Conservation (phyloP, 2,888 invertebrate species). For the Macrophya annulata region DNA sequence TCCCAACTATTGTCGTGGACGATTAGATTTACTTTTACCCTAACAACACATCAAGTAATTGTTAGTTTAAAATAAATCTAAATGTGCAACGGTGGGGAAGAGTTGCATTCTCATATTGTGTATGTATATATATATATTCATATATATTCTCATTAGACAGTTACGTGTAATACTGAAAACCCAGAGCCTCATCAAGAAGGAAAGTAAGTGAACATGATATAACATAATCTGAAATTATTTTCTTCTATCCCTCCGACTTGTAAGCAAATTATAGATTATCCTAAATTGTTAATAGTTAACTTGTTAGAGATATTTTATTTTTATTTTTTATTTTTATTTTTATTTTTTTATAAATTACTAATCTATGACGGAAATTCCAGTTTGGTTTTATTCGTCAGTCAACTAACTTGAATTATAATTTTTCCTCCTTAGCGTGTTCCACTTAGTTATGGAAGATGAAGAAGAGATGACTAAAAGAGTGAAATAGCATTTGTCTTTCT, state of each 20-base stretch:
- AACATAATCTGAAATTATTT: slow-evolving; percentile 57
- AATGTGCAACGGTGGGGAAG: slow-evolving; percentile 60
- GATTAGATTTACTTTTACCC: slow-evolving; percentile 50
- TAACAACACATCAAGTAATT: slow-evolving; percentile 10
- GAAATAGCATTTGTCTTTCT: slow-evolving; percentile 7
- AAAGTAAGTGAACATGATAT: neutral
- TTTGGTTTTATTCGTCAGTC: neutral
- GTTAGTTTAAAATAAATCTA: slow-evolving; percentile 58
- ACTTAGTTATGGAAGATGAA: neutral
- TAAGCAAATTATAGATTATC: slow-evolving; percentile 38
- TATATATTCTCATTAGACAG: slow-evolving; percentile 65
- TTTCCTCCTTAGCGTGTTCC: slow-evolving; percentile 29
- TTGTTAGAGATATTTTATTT: slow-evolving; percentile 43
- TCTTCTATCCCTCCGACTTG: slow-evolving; percentile 71
- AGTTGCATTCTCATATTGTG: neutral
- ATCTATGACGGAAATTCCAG: slow-evolving; percentile 53
- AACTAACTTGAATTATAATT: slow-evolving; percentile 38
- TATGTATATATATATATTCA: neutral
- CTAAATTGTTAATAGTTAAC: slow-evolving; percentile 54
- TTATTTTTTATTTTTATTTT: neutral
- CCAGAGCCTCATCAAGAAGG: slow-evolving; percentile 63
- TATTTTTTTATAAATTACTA: slow-evolving; percentile 54
- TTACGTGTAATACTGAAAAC: slow-evolving; percentile 71
- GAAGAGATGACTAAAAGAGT: neutral
- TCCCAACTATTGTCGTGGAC: slow-evolving; percentile 57